Percentiles rank a stretch among this genome's conserved stretches.
phyloP scores from a whole-genome alignment of 2,888 invertebrate species.

The Pemphredon lugubris region DNA sequence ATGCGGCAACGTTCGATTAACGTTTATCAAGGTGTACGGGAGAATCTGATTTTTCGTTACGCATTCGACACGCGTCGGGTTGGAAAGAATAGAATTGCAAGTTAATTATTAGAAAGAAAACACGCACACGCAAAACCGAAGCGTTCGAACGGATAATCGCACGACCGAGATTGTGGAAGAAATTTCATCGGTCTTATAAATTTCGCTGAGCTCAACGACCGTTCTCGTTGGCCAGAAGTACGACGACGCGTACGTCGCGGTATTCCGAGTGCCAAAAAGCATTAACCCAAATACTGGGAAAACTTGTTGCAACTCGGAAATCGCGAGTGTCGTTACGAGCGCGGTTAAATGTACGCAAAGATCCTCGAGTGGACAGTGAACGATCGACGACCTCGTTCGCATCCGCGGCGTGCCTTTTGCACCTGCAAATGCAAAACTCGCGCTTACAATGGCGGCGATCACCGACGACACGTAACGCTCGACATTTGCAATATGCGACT shows the following conservation, averaged over 20 bases:
- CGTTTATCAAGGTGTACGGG: too few relatives aligned
- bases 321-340: conserved; percentile 10
- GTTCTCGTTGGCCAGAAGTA: conserved; percentile 6
- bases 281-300: conserved; percentile 70
- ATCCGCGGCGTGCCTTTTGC: conserved; percentile 20
- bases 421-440: conserved; percentile 38
- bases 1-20: too few relatives aligned
- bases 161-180: conserved; percentile 23
- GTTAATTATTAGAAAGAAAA: too few relatives aligned
- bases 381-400: conserved; percentile 61
- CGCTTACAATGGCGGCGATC: conserved; percentile 1
- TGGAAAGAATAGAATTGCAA: too few relatives aligned
- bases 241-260: not conserved
- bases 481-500: too few relatives aligned
- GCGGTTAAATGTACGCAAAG: conserved; percentile 36
- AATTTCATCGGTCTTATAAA: conserved; percentile 28
- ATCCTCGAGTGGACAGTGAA: conserved; percentile 62
- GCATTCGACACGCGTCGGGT: too few relatives aligned
- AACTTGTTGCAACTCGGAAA: conserved; percentile 22
- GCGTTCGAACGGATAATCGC: not conserved
- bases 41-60: too few relatives aligned
- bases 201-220: conserved; percentile 38
- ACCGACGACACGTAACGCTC: not conserved
- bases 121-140: too few relatives aligned
- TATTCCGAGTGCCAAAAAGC: conserved; percentile 64